Evolutionary conservation across 2,113 vertebrate species (phyloP).

Genomic region (Colaptes auratus): DNA sequence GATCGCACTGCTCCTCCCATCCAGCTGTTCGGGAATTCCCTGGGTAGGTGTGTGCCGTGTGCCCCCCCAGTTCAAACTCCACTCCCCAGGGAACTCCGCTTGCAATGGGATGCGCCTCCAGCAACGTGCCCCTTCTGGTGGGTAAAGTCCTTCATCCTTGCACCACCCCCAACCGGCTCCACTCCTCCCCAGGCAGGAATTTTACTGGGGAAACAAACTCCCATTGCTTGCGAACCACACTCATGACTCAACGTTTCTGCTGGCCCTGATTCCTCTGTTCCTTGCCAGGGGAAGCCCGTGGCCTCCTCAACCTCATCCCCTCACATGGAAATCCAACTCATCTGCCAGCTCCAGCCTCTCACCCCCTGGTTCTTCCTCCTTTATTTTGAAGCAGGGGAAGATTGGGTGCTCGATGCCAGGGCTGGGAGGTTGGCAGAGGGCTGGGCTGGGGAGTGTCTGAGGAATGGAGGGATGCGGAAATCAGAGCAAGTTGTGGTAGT

Average conservation of each 20-base stretch:
- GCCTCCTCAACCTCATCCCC: slow-evolving; percentile 39
- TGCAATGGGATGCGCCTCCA: not conserved
- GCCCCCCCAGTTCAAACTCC: not conserved
- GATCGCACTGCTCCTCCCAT: not conserved
- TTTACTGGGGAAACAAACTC: not conserved
- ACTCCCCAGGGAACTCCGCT: not conserved
- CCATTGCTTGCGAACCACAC: not conserved
- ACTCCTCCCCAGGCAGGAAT: slow-evolving; percentile 21
- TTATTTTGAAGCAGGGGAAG: not conserved
- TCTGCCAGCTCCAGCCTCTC: not conserved
- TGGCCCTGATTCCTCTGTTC: slow-evolving; percentile 2
- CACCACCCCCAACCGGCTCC: not conserved
- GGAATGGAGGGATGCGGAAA: not conserved
- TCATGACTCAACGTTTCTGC: slow-evolving; percentile 67
- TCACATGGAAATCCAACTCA: slow-evolving; percentile 41
- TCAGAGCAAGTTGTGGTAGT: not conserved
- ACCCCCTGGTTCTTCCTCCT: not conserved
- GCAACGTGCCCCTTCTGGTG: not conserved
- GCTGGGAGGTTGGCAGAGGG: not conserved
- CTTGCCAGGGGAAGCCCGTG: slow-evolving; percentile 64
- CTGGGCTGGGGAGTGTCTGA: not conserved
- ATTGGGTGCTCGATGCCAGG: not conserved
- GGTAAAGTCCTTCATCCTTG: not conserved
- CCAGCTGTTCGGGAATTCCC: slow-evolving; percentile 13
- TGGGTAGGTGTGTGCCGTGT: not conserved